phyloP scores from a whole-genome alignment of 2,888 invertebrate genomes.

The Ennomos fuscantarius region DNA sequence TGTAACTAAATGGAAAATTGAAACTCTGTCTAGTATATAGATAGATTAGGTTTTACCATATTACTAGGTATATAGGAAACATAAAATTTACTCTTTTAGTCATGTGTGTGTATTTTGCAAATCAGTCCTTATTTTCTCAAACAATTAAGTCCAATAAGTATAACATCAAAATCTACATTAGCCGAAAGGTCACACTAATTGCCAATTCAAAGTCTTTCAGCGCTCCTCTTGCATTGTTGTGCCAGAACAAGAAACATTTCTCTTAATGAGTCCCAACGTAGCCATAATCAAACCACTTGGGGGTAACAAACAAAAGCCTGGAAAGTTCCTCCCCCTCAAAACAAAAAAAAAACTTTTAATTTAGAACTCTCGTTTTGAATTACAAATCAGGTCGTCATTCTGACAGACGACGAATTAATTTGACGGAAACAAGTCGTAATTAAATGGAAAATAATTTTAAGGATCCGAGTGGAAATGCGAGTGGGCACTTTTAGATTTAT shows the following conservation, averaged over 20 bases:
- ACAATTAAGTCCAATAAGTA: background rate
- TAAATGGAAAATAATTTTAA: constrained; percentile 66
- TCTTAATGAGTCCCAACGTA: constrained; percentile 31
- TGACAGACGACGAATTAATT: constrained; percentile 66
- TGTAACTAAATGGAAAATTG: too few relatives aligned
- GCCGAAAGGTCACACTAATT: constrained; percentile 22
- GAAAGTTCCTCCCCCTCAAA: constrained; percentile 24
- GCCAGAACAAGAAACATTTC: constrained; percentile 25
- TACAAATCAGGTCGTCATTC: constrained; percentile 62
- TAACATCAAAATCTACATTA: background rate
- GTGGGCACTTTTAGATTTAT: constrained; percentile 1
- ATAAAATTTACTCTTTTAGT: too few relatives aligned
- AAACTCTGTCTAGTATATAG: too few relatives aligned
- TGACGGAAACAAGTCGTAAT: constrained; percentile 68
- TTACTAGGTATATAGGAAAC: too few relatives aligned
- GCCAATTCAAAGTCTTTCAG: constrained; percentile 13
- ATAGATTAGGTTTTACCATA: too few relatives aligned
- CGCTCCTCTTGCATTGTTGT: constrained; percentile 13
- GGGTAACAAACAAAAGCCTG: constrained; percentile 38
- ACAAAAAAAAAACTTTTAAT: constrained; percentile 52
- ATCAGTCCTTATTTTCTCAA: too few relatives aligned
- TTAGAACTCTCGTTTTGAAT: constrained; percentile 64
- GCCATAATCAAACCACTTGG: constrained; percentile 27
- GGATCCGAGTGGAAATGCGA: constrained; percentile 26
- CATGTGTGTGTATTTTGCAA: too few relatives aligned